Percentiles rank a stretch among this genome's conserved stretches.
phyloP scores from a whole-genome alignment of 2,113 vertebrate species.

The Polypterus bichir region DNA sequence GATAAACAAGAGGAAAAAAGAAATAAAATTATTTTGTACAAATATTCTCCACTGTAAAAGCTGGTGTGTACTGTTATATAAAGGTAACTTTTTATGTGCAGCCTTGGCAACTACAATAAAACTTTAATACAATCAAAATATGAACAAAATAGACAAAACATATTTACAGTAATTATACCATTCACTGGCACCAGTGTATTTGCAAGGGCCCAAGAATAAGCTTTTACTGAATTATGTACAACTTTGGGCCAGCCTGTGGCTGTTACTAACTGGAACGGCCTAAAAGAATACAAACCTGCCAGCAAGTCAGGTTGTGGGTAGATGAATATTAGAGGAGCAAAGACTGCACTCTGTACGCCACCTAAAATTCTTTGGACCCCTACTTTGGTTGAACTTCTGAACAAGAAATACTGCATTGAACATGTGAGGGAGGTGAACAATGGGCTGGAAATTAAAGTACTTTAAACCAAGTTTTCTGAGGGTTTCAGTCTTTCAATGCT shows the following conservation, averaged over 20 bases:
- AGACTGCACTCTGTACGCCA: constrained; percentile 10
- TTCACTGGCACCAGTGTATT: constrained; percentile 4
- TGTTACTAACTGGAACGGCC: constrained; percentile 4
- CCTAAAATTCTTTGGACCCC: constrained; percentile 16
- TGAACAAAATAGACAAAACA: constrained; percentile 21
- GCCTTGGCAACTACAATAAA: constrained; percentile 66
- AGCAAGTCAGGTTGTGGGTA: not conserved
- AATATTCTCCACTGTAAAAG: constrained; percentile 15
- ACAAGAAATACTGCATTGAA: constrained; percentile 59
- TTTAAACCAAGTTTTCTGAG: too few species aligned
- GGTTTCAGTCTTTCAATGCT: not conserved
- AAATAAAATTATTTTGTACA: constrained; percentile 3
- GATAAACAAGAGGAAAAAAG: constrained; percentile 4
- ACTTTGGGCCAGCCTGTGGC: constrained; percentile 5
- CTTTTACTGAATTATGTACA: constrained; percentile 5
- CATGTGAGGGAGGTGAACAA: constrained; percentile 30
- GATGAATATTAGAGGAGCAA: not conserved
- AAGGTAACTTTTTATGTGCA: constrained; percentile 60
- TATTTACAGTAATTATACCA: constrained; percentile 15
- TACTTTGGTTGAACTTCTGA: constrained; percentile 18
- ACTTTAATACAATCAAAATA: constrained; percentile 50
- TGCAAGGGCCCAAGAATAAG: constrained; percentile 15
- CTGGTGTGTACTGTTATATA: constrained; percentile 14
- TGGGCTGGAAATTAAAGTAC: too few species aligned
- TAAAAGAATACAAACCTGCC: constrained; percentile 3